Evolutionary conservation across 2,797 vertebrate species (phyloP).

Genomic region (Ctenochaetus hawaiiensis): DNA sequence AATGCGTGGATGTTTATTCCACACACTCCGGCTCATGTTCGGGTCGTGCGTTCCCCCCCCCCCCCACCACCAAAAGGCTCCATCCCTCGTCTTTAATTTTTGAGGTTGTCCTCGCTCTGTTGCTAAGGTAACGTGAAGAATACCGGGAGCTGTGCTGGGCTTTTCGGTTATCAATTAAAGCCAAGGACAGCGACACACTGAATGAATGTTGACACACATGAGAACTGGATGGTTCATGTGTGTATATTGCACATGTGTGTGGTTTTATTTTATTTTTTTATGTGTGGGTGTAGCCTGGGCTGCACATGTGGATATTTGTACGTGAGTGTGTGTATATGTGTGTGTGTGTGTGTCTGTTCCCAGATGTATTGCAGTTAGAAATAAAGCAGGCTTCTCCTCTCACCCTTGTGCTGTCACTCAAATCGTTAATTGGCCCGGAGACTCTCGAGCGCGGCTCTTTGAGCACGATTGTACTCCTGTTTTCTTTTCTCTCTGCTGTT

Average conservation of each 20-base stretch:
- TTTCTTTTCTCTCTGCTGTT: constrained; percentile 45
- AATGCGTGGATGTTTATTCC: constrained; percentile 54
- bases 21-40: neutral
- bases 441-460: constrained; percentile 69
- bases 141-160: constrained; percentile 59
- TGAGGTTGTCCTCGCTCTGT: constrained; percentile 79
- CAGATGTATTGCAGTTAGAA: constrained; percentile 55
- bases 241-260: neutral
- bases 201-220: constrained; percentile 33
- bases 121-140: constrained; percentile 84
- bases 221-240: constrained; percentile 6
- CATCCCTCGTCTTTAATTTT: constrained; percentile 62
- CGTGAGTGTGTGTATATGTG: neutral
- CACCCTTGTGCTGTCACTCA: constrained; percentile 74
- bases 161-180: constrained; percentile 80
- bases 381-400: constrained; percentile 56
- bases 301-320: constrained; percentile 17
- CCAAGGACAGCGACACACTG: constrained; percentile 63
- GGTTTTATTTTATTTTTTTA: neutral
- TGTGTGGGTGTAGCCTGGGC: neutral
- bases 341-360: constrained; percentile 16
- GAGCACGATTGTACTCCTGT: constrained; percentile 55
- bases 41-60: constrained; percentile 5
- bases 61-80: neutral
- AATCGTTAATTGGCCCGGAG: constrained; percentile 80